These are phyloP conservation scores for Fulica atra DNA, from an alignment of 2,113 vertebrate genomes.

Conservation along the genomic window DNA sequence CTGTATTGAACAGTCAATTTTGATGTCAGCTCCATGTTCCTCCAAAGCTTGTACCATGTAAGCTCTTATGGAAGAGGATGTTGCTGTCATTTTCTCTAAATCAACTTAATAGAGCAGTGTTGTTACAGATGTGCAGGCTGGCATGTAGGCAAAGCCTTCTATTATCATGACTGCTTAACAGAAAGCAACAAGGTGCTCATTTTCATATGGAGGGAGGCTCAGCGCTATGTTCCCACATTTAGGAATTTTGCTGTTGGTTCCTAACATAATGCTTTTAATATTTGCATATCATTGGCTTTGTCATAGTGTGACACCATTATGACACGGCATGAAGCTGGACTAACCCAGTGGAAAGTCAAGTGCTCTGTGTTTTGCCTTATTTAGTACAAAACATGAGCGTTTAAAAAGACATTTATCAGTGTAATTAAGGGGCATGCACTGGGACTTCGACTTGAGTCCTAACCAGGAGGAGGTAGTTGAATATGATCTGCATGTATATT, in stretches of 20 bases:
- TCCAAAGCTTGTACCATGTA: background rate
- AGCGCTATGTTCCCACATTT: background rate
- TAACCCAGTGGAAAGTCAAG: background rate
- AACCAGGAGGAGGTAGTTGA: background rate
- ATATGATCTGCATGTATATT: background rate
- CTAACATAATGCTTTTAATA: background rate
- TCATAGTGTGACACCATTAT: background rate
- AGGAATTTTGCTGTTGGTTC: background rate
- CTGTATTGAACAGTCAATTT: background rate
- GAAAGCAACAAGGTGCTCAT: background rate
- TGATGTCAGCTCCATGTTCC: background rate
- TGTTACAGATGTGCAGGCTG: background rate
- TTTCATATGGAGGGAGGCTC: background rate
- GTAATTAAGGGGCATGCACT: background rate
- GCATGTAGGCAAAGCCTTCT: background rate
- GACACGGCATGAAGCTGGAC: background rate
- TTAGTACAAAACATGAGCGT: background rate
- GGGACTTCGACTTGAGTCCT: background rate
- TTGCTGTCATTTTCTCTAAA: background rate
- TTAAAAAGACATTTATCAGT: conserved; percentile 34
- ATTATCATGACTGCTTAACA: background rate
- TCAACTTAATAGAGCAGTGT: background rate
- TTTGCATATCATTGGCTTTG: background rate
- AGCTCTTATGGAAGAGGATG: background rate
- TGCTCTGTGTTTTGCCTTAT: background rate